phyloP scores from a whole-genome alignment of 2,797 vertebrate genomes.

The Intellagama lesueurii region DNA sequence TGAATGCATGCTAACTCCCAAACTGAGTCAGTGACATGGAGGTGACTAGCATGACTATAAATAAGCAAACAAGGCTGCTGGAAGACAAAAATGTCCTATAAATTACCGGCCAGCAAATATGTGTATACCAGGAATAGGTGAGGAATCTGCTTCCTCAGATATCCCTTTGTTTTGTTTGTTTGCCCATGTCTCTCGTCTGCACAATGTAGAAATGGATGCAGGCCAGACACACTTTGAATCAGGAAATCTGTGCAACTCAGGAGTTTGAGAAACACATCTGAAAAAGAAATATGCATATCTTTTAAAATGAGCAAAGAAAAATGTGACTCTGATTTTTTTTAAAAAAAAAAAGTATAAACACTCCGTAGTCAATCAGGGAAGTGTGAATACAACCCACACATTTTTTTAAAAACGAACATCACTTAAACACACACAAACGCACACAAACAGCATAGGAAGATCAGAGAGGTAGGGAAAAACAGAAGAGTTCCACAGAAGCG shows the following conservation, averaged over 20 bases:
- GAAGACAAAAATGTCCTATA: background rate
- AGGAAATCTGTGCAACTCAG: background rate
- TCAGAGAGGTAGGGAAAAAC: too few species aligned
- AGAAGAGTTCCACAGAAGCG: too few species aligned
- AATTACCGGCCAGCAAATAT: background rate
- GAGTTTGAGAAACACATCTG: background rate
- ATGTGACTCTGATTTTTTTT: background rate
- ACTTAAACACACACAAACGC: too few species aligned
- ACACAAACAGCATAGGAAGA: too few species aligned
- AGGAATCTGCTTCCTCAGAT: background rate
- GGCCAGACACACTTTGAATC: background rate
- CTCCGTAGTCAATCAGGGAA: too few species aligned
- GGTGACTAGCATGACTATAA: background rate
- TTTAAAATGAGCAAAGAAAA: background rate
- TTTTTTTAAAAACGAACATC: too few species aligned
- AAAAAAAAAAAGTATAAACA: too few species aligned
- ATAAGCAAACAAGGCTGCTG: background rate
- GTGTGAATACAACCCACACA: too few species aligned
- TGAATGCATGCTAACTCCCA: background rate
- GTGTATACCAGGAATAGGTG: background rate
- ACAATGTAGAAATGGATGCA: background rate
- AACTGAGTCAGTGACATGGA: background rate
- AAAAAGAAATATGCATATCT: too few species aligned
- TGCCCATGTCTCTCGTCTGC: background rate
- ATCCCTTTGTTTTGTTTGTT: background rate